Percentiles rank a stretch among this genome's conserved stretches.
These are phyloP conservation scores for Cordylochernes scorpioides DNA, from an alignment of 2,888 invertebrate species.

Conservation along the genomic window DNA sequence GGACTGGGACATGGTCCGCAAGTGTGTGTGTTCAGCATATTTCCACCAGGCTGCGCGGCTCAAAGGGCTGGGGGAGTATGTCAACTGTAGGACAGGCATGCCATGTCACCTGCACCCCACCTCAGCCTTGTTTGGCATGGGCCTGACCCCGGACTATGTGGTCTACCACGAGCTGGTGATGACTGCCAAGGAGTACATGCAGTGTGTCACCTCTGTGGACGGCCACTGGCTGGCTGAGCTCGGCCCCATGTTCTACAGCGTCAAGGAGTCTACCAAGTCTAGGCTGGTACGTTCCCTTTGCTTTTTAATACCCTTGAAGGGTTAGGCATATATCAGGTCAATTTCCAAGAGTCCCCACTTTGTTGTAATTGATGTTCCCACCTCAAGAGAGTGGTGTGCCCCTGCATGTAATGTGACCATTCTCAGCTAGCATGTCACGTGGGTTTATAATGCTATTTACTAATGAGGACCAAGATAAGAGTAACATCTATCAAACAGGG, in stretches of 20 bases:
- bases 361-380: too few relatives aligned
- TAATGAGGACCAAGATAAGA: too few relatives aligned
- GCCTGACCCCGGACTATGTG: constrained; percentile 87
- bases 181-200: constrained; percentile 89
- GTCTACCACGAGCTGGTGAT: constrained; percentile 97
- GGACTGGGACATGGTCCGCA: constrained; percentile 90
- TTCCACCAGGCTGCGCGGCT: constrained; percentile 56
- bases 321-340: not conserved
- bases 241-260: constrained; percentile 88
- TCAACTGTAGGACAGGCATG: constrained; percentile 91
- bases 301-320: not conserved
- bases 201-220: constrained; percentile 95
- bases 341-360: too few relatives aligned
- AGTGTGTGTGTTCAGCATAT: constrained; percentile 93
- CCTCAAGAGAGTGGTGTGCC: too few relatives aligned
- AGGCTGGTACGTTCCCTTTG: constrained; percentile 28
- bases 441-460: too few relatives aligned
- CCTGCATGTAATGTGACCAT: too few relatives aligned
- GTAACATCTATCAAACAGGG: too few relatives aligned
- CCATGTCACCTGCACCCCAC: constrained; percentile 90
- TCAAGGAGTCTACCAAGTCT: constrained; percentile 51
- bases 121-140: constrained; percentile 88
- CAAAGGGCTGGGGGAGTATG: constrained; percentile 70
- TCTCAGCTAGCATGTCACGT: too few relatives aligned
- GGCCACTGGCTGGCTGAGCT: constrained; percentile 93